Conservation (phyloP, 2,797 vertebrate genomes). For the Limnodromus scolopaceus region DNA sequence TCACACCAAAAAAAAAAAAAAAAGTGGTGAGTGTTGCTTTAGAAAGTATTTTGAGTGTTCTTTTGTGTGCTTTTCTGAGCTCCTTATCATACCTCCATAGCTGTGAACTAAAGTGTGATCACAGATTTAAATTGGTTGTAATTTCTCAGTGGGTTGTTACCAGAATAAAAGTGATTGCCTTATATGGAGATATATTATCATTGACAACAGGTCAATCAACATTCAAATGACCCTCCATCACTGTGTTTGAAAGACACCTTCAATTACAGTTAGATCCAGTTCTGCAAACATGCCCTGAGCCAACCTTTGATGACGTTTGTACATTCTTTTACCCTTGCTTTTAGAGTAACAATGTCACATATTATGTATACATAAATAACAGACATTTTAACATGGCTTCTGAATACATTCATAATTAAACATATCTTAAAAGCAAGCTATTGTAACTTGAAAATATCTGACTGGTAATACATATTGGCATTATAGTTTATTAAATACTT, state of each 20-base stretch:
- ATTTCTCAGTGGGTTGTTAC: background rate
- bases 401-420: background rate
- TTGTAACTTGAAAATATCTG: background rate
- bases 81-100: background rate
- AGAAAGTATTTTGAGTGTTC: background rate
- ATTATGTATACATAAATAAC: background rate
- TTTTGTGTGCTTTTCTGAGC: background rate
- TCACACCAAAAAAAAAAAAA: background rate
- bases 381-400: background rate
- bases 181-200: background rate
- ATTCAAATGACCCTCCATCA: background rate
- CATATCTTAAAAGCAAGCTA: background rate
- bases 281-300: background rate
- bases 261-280: background rate
- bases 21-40: background rate
- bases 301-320: background rate
- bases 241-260: background rate
- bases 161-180: background rate
- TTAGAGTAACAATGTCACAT: background rate
- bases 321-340: background rate
- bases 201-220: background rate
- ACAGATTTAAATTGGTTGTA: background rate
- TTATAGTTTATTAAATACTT: background rate
- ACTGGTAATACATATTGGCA: background rate
- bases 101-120: background rate